Base-by-base conservation (phyloP, 2,113 vertebrate species). In the Opisthocomus hoazin region DNA sequence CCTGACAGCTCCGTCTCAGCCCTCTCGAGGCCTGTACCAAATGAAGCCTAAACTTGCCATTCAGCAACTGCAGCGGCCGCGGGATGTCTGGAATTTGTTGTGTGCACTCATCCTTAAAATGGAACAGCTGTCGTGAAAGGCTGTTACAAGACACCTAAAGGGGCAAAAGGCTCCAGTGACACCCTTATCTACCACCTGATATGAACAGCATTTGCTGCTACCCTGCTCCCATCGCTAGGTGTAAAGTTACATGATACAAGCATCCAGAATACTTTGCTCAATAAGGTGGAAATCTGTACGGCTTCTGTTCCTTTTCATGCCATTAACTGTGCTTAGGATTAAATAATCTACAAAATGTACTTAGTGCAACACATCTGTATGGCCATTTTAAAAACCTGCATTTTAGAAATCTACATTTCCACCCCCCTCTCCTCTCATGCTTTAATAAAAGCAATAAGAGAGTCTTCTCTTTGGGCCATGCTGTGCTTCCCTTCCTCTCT, bases 71-170 rank as follows among this genome's bases (percentile, higher is more conserved):
- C 61, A 54, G 69, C 7, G 2, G 90, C 95, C 87, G 57, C 29
- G 94, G 96, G 97, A 96, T 80, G 94, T 95, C 98, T 98, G 98
- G 98, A 98, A 98, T 98, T 94, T 95, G 97, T 97, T 94, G 96
- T 97, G 97, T 96, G 97, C 92, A 78, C 84, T 96, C 97, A 98
- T 97, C 97, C 96, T 97, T 97, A 97, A 97, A 98, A 97, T 63
- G 82, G 95, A 98, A 96, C 98, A 98, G 98, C 98, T 98, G 98
- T 79, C 75, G 68, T 89, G 93, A 97, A 98, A 97, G 83, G 94
- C 97, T 73, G 94, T 96, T 96, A 96, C 89, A 82, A 91, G 98
- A 98, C 96, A 97, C 97, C 97, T 92, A 85, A 41, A 66, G 94
- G 93, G 94, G 83, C 93, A 81, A 65, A 89, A 77, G 94, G 91